phyloP scores from a whole-genome alignment of 2,888 invertebrate species.

The Harpalus rufipes region DNA sequence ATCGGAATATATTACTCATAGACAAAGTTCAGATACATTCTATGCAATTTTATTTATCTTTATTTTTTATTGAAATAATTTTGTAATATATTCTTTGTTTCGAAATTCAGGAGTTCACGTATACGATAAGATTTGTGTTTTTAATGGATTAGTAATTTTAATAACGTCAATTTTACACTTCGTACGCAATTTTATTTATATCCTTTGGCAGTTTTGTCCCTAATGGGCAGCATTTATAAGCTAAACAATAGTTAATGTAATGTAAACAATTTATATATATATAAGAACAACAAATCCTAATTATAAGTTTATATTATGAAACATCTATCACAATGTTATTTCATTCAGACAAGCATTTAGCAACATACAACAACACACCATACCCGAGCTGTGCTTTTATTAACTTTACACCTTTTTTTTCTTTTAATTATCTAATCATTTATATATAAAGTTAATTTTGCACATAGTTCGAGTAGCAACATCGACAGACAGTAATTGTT shows the following conservation, averaged over 20 bases:
- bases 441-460: conserved; percentile 61
- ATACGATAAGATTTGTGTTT: conserved; percentile 25
- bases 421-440: conserved; percentile 52
- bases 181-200: conserved; percentile 57
- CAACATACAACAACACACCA: conserved; percentile 47
- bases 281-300: conserved; percentile 61
- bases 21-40: not conserved
- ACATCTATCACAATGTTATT: conserved; percentile 66
- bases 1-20: not conserved
- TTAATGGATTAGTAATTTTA: conserved; percentile 36
- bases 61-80: not conserved
- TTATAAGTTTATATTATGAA: conserved; percentile 64
- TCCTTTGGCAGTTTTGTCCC: conserved; percentile 66
- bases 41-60: not conserved
- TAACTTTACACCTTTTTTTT: conserved; percentile 54
- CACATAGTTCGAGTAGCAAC: conserved; percentile 59
- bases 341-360: conserved; percentile 63
- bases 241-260: conserved; percentile 64
- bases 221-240: conserved; percentile 65
- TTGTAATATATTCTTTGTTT: not conserved
- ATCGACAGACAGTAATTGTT: conserved; percentile 46
- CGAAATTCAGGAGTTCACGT: not conserved
- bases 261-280: conserved; percentile 62
- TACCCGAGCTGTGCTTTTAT: conserved; percentile 39
- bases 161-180: conserved; percentile 36